Base-by-base conservation (phyloP, 2,797 vertebrate species). In the Hybognathus amarus region DNA sequence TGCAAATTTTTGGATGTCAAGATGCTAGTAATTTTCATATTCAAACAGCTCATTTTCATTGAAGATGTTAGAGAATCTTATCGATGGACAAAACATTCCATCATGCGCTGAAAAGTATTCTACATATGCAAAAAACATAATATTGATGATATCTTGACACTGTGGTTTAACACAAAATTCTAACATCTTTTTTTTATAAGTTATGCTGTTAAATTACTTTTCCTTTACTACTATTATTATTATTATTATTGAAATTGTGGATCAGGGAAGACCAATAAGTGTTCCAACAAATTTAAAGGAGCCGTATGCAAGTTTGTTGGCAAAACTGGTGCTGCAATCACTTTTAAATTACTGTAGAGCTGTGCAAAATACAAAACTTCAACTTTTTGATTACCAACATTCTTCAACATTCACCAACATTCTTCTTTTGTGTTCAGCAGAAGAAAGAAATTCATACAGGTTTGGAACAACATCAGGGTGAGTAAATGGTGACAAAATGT, bases 41-140 rank as follows among this genome's bases (percentile, higher is more conserved):
- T 80, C 3, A 69, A 80, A 80, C 24, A 24, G 33, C 36, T 69
- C 4, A 38, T 67, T 69, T 79, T 68, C 47, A 40, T 56, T 6
- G 12, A 40, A 40, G 66, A 68, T 40, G 9, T 67, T 20, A 20
- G 0, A 20, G 5, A 1, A 50, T 18, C 42, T 38, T n/a, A 27
- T n/a, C 13, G 13, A 22, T 61, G 7, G 22, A 40, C 13, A 50
- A 73, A 22, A 2, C 17, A 18, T 50, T 50, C 45, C 15, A 74
- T 52, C 9, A 20, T 50, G 24, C 24, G 9, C 40, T 40, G 10
- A n/a, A 40, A 40, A 40, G 2, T 40, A 40, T 40, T 40, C 40
- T 9, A 40, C 40, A 40, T 45, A 4, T 45, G 45, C 3, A 50
- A 70, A 12, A 50, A 33, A 1, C 3, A 15, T 20, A 0, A n/a